These are phyloP conservation scores for Drosophila subsilvestris DNA, from an alignment of 2,888 invertebrate species.

Conservation along the genomic window DNA sequence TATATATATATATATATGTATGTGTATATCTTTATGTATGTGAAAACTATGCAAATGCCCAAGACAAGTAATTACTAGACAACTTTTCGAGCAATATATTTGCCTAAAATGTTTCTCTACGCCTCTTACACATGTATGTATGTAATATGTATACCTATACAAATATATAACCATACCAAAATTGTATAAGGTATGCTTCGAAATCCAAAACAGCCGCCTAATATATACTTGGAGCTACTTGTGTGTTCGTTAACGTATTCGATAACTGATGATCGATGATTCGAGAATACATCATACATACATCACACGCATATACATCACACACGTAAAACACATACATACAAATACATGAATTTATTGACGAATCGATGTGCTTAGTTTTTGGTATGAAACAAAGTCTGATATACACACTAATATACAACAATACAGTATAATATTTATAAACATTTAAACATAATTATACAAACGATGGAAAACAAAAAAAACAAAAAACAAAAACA, in stretches of 20 bases:
- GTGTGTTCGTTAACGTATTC: not conserved
- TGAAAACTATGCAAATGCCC: slow-evolving; percentile 34
- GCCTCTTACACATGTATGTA: slow-evolving; percentile 62
- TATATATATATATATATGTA: not conserved
- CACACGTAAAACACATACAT: slow-evolving; percentile 32
- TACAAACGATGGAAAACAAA: slow-evolving; percentile 60
- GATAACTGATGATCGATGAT: slow-evolving; percentile 7
- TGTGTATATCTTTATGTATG: not conserved
- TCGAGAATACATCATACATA: slow-evolving; percentile 21
- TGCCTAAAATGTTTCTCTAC: slow-evolving; percentile 71
- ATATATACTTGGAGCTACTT: not conserved
- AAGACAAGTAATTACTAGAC: slow-evolving; percentile 56
- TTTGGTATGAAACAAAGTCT: slow-evolving; percentile 81
- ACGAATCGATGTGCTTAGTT: slow-evolving; percentile 79
- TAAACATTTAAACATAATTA: slow-evolving; percentile 74
- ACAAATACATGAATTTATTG: slow-evolving; percentile 77
- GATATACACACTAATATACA: slow-evolving; percentile 82
- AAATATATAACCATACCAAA: slow-evolving; percentile 16
- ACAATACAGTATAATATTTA: slow-evolving; percentile 76
- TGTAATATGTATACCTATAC: slow-evolving; percentile 32
- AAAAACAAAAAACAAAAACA: slow-evolving; percentile 16
- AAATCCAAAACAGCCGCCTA: slow-evolving; percentile 2
- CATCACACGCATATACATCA: slow-evolving; percentile 37
- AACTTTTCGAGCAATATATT: slow-evolving; percentile 76
- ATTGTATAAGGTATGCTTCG: slow-evolving; percentile 7